A percentile compares a stretch with the other conserved stretches of the same genome.
Evolutionary conservation across 2,888 invertebrate species (phyloP).

Genomic region (Drosophila paramelanica): DNA sequence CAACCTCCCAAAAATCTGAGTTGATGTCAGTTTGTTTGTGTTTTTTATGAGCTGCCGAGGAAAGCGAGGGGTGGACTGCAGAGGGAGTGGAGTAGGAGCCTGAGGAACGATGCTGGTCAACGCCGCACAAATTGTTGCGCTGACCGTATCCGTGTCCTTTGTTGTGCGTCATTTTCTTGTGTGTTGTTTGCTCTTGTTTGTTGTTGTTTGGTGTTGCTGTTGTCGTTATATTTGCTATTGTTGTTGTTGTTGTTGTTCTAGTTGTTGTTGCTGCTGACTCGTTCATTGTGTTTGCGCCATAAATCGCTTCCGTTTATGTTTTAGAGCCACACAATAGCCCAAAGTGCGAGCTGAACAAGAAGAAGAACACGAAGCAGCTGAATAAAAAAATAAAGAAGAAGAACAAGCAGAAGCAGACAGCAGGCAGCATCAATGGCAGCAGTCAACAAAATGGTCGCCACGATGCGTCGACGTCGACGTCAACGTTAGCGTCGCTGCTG

Average conservation of each 20-base stretch:
- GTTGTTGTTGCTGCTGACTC: conserved; percentile 58
- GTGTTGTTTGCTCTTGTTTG: conserved; percentile 31
- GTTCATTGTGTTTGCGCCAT: conserved; percentile 78
- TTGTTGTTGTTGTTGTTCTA: conserved; percentile 24
- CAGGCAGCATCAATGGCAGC: conserved; percentile 38
- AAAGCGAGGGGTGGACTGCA: conserved; percentile 11
- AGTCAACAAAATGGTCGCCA: conserved; percentile 59
- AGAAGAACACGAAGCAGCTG: conserved; percentile 7
- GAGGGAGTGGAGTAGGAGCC: neutral
- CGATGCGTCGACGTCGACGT: conserved; percentile 17
- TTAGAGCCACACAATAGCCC: conserved; percentile 73
- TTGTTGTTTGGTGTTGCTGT: conserved; percentile 37
- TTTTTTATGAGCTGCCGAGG: conserved; percentile 72
- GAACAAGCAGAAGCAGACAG: conserved; percentile 17
- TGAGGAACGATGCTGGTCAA: conserved; percentile 59
- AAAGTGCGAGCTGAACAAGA: conserved; percentile 45
- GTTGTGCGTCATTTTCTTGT: conserved; percentile 50
- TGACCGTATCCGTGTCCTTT: conserved; percentile 67
- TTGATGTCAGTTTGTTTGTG: conserved; percentile 67
- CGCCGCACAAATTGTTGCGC: conserved; percentile 76
- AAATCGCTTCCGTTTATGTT: conserved; percentile 81
- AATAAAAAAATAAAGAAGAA: conserved; percentile 2
- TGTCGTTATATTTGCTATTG: conserved; percentile 47
- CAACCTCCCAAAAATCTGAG: conserved; percentile 36
- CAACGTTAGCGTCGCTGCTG: conserved; percentile 60